phyloP scores from a whole-genome alignment of 1,140 invertebrate genomes.

The Drosophila yakuba region DNA sequence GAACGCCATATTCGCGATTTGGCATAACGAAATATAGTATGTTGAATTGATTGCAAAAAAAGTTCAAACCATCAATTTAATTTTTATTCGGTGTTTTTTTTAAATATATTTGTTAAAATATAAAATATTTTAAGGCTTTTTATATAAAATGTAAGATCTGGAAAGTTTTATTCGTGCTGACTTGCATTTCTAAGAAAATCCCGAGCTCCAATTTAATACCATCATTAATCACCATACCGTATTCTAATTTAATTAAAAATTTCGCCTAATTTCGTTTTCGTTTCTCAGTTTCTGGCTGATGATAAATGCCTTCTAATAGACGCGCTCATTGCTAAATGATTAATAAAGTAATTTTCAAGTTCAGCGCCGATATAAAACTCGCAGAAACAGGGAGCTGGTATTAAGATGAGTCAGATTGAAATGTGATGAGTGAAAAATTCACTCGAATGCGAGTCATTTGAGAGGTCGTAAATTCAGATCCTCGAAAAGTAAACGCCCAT shows the following conservation, averaged over 20 bases:
- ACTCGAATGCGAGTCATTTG: conserved; percentile 46
- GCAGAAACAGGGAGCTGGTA: conserved; percentile 17
- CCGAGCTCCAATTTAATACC: neutral
- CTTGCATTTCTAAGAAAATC: neutral
- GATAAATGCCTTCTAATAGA: conserved; percentile 69
- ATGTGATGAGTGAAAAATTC: conserved; percentile 15
- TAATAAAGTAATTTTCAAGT: conserved; percentile 83
- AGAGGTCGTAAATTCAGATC: conserved; percentile 69
- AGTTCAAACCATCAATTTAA: too few relatives aligned
- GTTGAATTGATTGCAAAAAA: too few relatives aligned
- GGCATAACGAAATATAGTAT: too few relatives aligned
- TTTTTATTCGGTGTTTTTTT: too few relatives aligned
- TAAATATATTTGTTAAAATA: too few relatives aligned
- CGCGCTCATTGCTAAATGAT: conserved; percentile 73
- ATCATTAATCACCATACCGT: conserved; percentile 16
- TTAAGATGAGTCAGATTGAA: conserved; percentile 31
- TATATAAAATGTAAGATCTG: too few relatives aligned
- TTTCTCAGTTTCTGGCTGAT: conserved; percentile 22
- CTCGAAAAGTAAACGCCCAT: conserved; percentile 80
- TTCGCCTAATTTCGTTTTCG: conserved; percentile 5
- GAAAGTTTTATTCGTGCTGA: too few relatives aligned
- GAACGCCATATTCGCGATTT: too few relatives aligned
- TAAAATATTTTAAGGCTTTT: too few relatives aligned
- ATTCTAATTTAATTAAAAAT: conserved; percentile 41
- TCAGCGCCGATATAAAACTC: conserved; percentile 61